Conservation (phyloP, 2,797 vertebrate genomes). For the Morus bassanus region DNA sequence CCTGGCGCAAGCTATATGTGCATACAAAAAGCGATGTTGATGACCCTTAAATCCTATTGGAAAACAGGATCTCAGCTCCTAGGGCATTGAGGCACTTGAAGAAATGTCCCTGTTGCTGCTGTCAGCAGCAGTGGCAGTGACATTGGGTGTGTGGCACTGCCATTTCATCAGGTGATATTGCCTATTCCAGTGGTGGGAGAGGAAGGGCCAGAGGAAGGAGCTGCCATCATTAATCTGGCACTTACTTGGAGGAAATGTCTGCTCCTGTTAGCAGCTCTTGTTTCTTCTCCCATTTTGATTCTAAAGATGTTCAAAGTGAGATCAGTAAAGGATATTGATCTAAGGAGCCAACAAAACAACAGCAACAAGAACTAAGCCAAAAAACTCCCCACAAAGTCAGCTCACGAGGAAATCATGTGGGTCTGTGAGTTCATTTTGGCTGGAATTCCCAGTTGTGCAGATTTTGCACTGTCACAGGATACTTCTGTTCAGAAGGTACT, state of each 20-base stretch:
- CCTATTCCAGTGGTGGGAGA: not conserved
- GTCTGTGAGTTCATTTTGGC: slow-evolving; percentile 16
- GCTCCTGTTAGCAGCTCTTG: not conserved
- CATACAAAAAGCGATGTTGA: not conserved
- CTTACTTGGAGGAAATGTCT: not conserved
- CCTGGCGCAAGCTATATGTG: not conserved
- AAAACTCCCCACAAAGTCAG: not conserved
- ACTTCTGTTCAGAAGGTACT: slow-evolving; percentile 41
- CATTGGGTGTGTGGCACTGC: not conserved
- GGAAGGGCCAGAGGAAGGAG: not conserved
- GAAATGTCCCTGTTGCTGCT: not conserved
- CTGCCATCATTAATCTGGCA: not conserved
- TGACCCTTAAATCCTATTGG: not conserved
- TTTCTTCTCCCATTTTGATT: not conserved
- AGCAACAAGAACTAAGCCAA: not conserved
- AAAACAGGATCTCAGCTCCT: not conserved
- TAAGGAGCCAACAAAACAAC: not conserved
- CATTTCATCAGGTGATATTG: rapidly evolving
- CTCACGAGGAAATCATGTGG: slow-evolving; percentile 13
- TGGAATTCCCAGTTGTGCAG: slow-evolving; percentile 18
- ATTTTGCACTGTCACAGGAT: slow-evolving; percentile 34
- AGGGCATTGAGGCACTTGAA: not conserved
- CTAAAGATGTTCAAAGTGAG: not conserved
- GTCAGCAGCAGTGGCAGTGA: not conserved
- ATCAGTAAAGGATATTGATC: not conserved